phyloP scores from a whole-genome alignment of 2,888 invertebrate genomes.

The Mythimna loreyi region DNA sequence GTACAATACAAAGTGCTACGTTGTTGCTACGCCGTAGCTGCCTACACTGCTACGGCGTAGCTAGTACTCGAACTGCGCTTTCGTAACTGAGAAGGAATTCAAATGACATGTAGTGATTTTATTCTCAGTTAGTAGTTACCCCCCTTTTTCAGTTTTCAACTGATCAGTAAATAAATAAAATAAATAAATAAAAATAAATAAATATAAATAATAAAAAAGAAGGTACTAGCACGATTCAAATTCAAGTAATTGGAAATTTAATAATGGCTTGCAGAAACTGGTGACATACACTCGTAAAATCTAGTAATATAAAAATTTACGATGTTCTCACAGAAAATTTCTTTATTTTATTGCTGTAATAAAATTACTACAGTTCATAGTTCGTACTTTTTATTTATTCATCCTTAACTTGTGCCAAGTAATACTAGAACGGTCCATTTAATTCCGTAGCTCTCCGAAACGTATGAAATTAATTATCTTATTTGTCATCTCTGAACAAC shows the following conservation, averaged over 20 bases:
- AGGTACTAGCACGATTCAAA: slow-evolving; percentile 7
- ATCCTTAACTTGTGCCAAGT: slow-evolving; percentile 51
- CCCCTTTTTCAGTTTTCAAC: neutral
- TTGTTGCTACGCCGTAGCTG: slow-evolving; percentile 51
- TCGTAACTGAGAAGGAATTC: neutral
- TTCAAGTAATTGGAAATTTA: slow-evolving; percentile 59
- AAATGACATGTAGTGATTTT: too few relatives aligned
- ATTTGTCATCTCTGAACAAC: slow-evolving; percentile 41
- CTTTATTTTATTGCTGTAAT: slow-evolving; percentile 75
- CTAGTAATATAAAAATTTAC: slow-evolving; percentile 68
- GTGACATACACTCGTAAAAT: slow-evolving; percentile 71
- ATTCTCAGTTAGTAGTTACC: too few relatives aligned
- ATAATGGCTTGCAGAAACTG: slow-evolving; percentile 62
- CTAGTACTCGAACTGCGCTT: neutral
- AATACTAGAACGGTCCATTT: slow-evolving; percentile 30
- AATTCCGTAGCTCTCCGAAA: slow-evolving; percentile 29
- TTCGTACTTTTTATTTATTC: slow-evolving; percentile 59
- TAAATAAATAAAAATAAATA: too few relatives aligned
- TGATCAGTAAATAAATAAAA: neutral
- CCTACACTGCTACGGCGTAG: slow-evolving; percentile 9
- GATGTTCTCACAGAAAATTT: slow-evolving; percentile 70
- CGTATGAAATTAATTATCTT: slow-evolving; percentile 41
- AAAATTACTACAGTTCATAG: slow-evolving; percentile 73
- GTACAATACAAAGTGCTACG: slow-evolving; percentile 9
- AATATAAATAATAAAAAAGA: too few relatives aligned